A percentile compares a stretch with the other conserved stretches of the same genome.
Conservation (phyloP, 1,140 invertebrate species). For the Tetramorium alpestre region DNA sequence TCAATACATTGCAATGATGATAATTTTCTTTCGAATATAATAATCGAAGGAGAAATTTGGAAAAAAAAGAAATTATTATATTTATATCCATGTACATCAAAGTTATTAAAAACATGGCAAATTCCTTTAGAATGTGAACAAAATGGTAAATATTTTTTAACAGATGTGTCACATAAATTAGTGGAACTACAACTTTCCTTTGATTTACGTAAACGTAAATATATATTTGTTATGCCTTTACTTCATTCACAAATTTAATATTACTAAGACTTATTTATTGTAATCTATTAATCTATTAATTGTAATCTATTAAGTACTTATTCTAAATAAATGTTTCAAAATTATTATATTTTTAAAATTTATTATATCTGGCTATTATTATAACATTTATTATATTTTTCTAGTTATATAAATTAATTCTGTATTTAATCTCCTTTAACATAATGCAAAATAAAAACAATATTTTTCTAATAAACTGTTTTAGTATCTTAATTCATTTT, state of each 20-base stretch:
- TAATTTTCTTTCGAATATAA: neutral
- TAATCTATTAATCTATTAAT: too few species aligned
- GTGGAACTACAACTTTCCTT: neutral
- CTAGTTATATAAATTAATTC: too few species aligned
- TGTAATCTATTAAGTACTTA: too few species aligned
- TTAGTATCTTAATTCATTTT: too few species aligned
- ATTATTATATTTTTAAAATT: too few species aligned
- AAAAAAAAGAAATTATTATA: neutral
- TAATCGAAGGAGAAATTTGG: neutral
- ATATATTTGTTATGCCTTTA: neutral
- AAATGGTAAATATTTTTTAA: neutral
- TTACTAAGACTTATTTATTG: too few species aligned
- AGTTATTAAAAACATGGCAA: neutral
- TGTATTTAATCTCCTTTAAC: too few species aligned
- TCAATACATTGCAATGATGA: neutral
- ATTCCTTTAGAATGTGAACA: neutral
- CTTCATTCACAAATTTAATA: neutral
- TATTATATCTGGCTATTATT: too few species aligned
- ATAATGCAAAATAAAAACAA: too few species aligned
- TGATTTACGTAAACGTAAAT: neutral
- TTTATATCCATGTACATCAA: neutral
- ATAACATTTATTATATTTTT: too few species aligned
- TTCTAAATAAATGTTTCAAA: too few species aligned
- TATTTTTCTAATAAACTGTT: too few species aligned
- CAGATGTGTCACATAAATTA: neutral